A percentile compares a stretch with the other conserved stretches of the same genome.
Conservation (phyloP, 1,140 invertebrate species). For the Drosophila arizonae region DNA sequence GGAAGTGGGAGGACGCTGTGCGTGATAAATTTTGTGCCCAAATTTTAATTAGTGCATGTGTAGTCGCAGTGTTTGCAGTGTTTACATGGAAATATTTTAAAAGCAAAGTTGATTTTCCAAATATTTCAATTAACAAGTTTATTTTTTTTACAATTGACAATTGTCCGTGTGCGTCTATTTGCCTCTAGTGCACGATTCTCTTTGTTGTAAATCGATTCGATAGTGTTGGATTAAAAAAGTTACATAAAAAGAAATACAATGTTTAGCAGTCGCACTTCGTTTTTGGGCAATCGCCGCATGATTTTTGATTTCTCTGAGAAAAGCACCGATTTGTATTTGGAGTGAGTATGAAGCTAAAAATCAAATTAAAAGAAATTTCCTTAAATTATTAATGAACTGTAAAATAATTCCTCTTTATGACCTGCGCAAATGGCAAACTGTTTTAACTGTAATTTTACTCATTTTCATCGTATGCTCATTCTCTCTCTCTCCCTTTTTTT, state of each 20-base stretch:
- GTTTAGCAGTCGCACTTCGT: constrained; percentile 69
- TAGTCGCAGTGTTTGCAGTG: constrained; percentile 59
- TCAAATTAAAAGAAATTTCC: neutral
- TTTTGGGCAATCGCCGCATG: constrained; percentile 76
- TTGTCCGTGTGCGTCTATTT: constrained; percentile 64
- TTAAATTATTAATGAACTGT: neutral
- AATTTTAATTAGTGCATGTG: constrained; percentile 70
- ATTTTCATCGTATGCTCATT: neutral
- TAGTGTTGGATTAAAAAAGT: constrained; percentile 50
- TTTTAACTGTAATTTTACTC: neutral
- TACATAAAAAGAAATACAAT: constrained; percentile 26
- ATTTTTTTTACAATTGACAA: constrained; percentile 51
- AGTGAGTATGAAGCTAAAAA: constrained; percentile 59
- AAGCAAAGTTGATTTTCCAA: constrained; percentile 8
- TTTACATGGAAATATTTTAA: constrained; percentile 65
- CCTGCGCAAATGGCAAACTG: neutral
- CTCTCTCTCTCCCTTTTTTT: constrained; percentile 21
- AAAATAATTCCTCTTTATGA: neutral
- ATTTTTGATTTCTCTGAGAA: constrained; percentile 80
- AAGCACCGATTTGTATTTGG: constrained; percentile 63
- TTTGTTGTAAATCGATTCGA: constrained; percentile 62
- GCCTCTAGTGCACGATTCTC: constrained; percentile 40
- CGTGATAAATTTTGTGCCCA: constrained; percentile 46
- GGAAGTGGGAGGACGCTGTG: constrained; percentile 60
- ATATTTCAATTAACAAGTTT: constrained; percentile 38